Conservation (phyloP, 2,888 invertebrate species). For the Orthosia incerta region DNA sequence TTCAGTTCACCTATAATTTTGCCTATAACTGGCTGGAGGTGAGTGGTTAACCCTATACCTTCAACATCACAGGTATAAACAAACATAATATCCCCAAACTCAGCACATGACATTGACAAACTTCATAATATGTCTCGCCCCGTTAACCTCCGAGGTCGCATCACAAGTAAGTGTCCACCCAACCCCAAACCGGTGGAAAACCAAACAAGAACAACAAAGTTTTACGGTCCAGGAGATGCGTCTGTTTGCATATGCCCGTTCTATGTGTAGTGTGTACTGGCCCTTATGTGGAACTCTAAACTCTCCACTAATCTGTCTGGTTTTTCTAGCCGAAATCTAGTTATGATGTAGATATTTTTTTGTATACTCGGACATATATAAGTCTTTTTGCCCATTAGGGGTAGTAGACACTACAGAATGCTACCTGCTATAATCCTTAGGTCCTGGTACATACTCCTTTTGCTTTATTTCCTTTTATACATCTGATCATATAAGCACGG, state of each 20-base stretch:
- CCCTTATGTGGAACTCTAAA: conserved; percentile 3
- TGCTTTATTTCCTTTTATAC: too few species aligned
- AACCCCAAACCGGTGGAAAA: conserved; percentile 34
- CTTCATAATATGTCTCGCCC: conserved; percentile 32
- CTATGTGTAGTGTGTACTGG: conserved; percentile 12
- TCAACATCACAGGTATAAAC: too few species aligned
- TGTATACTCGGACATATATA: too few species aligned
- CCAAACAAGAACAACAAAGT: conserved; percentile 59
- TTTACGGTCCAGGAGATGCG: conserved; percentile 51
- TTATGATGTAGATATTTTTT: conserved; percentile 29
- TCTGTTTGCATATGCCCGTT: conserved; percentile 53
- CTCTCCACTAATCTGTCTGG: conserved; percentile 48
- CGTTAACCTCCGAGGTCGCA: conserved; percentile 45
- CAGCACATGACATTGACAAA: conserved; percentile 31
- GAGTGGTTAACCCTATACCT: too few species aligned
- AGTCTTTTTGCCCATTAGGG: too few species aligned
- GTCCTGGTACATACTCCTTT: too few species aligned
- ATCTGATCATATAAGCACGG: too few species aligned
- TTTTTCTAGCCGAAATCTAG: conserved; percentile 41
- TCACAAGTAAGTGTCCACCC: conserved; percentile 43
- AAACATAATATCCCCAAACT: conserved; percentile 22
- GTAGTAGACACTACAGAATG: too few species aligned
- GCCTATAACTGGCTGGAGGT: too few species aligned
- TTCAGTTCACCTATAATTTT: too few species aligned
- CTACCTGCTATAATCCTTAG: too few species aligned